These are phyloP conservation scores for Istiophorus platypterus DNA, from an alignment of 2,113 vertebrate genomes.

Conservation along the genomic window DNA sequence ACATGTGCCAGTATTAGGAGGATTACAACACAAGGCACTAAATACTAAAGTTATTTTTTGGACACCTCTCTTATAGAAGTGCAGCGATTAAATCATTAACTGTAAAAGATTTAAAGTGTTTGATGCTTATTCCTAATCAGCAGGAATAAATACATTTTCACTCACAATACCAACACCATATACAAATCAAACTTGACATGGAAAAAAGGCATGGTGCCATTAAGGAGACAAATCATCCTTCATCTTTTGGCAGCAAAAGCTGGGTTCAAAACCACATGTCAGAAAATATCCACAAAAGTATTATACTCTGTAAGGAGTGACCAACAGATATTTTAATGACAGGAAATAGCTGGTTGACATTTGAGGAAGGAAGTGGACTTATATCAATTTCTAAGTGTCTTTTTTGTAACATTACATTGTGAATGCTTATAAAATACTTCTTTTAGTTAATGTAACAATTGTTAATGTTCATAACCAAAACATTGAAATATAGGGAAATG, in stretches of 20 bases:
- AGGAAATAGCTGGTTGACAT: slow-evolving; percentile 16
- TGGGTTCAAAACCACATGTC: neutral
- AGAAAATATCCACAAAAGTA: neutral
- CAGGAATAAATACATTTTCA: neutral
- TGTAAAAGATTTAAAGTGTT: neutral
- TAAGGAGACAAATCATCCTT: neutral
- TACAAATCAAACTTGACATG: neutral
- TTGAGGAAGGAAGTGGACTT: neutral
- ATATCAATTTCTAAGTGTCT: neutral
- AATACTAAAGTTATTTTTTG: neutral
- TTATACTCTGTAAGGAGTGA: neutral
- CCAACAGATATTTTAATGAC: slow-evolving; percentile 12
- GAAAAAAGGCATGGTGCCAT: neutral
- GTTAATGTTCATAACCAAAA: neutral
- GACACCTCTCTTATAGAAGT: neutral
- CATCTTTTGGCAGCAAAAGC: neutral
- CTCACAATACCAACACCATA: neutral
- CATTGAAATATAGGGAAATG: neutral
- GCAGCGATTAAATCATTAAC: neutral
- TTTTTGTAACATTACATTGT: neutral
- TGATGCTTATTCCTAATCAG: neutral
- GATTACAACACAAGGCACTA: neutral
- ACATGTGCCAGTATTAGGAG: slow-evolving; percentile 8
- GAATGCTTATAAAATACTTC: neutral
- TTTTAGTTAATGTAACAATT: neutral